A percentile compares a stretch with the other conserved stretches of the same genome.
Evolutionary conservation across 2,888 invertebrate species (phyloP).

Genomic region (Dilophus febrilis): DNA sequence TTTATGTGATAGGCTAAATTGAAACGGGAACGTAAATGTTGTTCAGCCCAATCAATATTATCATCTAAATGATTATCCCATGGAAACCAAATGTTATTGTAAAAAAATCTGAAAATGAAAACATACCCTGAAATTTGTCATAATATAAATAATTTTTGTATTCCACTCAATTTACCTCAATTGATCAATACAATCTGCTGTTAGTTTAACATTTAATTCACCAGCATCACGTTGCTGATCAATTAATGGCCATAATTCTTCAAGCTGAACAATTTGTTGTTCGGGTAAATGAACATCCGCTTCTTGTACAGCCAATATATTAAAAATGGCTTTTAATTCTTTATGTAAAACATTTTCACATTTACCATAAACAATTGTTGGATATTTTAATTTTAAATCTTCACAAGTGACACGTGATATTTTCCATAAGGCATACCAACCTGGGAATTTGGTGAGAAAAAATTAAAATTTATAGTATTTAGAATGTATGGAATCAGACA

Average conservation of each 20-base stretch:
- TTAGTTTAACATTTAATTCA: slow-evolving; percentile 34
- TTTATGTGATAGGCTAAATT: slow-evolving; percentile 40
- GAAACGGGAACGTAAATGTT: slow-evolving; percentile 36
- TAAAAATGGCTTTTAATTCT: slow-evolving; percentile 34
- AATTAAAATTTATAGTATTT: neutral
- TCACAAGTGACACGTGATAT: slow-evolving; percentile 40
- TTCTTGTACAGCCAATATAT: slow-evolving; percentile 38
- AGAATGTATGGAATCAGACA: neutral
- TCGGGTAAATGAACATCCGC: slow-evolving; percentile 37
- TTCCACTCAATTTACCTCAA: slow-evolving; percentile 15
- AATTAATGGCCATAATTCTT: slow-evolving; percentile 39
- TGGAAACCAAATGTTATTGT: slow-evolving; percentile 40
- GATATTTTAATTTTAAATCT: slow-evolving; percentile 37
- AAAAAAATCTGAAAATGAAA: slow-evolving; percentile 33
- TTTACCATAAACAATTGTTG: slow-evolving; percentile 38
- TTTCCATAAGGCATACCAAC: slow-evolving; percentile 48
- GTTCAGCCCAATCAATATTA: slow-evolving; percentile 33
- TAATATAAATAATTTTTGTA: too few relatives aligned
- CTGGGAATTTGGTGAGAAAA: slow-evolving; percentile 16
- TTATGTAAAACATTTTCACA: slow-evolving; percentile 33
- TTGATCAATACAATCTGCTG: slow-evolving; percentile 39
- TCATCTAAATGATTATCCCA: slow-evolving; percentile 43
- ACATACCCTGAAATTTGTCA: too few relatives aligned
- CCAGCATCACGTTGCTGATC: slow-evolving; percentile 33
- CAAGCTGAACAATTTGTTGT: slow-evolving; percentile 35